phyloP scores from a whole-genome alignment of 2,888 invertebrate genomes.

The Xanthorhoe spadicearia region DNA sequence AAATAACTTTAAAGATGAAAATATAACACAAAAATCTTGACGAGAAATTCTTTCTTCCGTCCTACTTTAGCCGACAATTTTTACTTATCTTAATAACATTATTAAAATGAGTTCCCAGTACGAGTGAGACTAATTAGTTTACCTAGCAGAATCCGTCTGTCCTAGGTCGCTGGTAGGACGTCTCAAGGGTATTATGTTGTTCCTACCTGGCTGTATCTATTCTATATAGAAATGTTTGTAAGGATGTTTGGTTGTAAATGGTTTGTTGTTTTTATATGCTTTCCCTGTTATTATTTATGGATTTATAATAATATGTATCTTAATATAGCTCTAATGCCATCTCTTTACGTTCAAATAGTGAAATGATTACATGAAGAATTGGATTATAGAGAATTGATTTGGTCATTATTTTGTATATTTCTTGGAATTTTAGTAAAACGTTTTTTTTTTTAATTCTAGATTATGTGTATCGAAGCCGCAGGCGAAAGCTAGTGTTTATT shows the following conservation, averaged over 20 bases:
- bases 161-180: conserved; percentile 28
- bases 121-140: conserved; percentile 18
- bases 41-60: background rate
- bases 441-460: background rate
- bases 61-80: background rate
- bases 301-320: too few species aligned
- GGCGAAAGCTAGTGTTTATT: background rate
- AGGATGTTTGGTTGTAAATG: background rate
- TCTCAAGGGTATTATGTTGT: conserved; percentile 29
- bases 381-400: too few species aligned
- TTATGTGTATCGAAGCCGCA: background rate
- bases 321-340: background rate
- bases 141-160: conserved; percentile 20
- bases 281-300: background rate
- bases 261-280: background rate
- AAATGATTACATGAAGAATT: too few species aligned
- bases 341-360: background rate
- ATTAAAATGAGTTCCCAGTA: conserved; percentile 3
- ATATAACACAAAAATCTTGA: too few species aligned
- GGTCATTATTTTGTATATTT: too few species aligned
- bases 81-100: background rate
- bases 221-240: background rate
- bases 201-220: conserved; percentile 22
- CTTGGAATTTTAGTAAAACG: background rate
- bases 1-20: too few species aligned